These are phyloP conservation scores for Melipona beecheii DNA, from an alignment of 2,888 invertebrate species.

Conservation along the genomic window DNA sequence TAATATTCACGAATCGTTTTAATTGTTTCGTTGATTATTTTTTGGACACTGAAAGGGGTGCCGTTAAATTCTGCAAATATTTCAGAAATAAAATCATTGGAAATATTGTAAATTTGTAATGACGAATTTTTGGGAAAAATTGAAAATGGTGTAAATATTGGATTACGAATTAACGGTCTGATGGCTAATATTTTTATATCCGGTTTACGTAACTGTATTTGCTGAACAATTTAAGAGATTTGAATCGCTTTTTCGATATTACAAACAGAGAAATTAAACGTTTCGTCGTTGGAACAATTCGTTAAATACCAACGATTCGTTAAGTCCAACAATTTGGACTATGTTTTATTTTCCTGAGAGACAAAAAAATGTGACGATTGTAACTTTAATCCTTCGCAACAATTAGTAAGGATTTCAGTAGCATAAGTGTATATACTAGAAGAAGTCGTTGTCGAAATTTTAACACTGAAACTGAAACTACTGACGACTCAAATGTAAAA, in stretches of 20 bases:
- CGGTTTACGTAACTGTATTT: neutral
- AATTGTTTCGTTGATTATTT: neutral
- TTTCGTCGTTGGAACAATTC: neutral
- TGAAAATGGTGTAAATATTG: neutral
- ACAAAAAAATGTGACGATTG: too few species aligned
- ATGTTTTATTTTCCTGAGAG: too few species aligned
- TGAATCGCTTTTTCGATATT: neutral
- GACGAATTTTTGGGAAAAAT: neutral
- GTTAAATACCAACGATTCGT: neutral
- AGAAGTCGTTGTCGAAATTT: too few species aligned
- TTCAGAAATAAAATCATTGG: neutral
- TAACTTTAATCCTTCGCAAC: too few species aligned
- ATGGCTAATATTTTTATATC: too few species aligned
- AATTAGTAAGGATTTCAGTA: too few species aligned
- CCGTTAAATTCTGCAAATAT: too few species aligned
- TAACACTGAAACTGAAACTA: too few species aligned
- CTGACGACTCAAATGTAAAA: too few species aligned
- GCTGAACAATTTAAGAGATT: neutral
- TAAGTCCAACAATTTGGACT: too few species aligned
- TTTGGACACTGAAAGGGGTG: neutral
- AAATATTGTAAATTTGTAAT: neutral
- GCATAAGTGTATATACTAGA: too few species aligned
- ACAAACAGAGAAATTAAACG: neutral
- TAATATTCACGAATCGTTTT: neutral
- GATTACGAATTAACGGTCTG: neutral